Evolutionary conservation across 2,888 invertebrate species (phyloP).

Genomic region (Chloromyia formosa): DNA sequence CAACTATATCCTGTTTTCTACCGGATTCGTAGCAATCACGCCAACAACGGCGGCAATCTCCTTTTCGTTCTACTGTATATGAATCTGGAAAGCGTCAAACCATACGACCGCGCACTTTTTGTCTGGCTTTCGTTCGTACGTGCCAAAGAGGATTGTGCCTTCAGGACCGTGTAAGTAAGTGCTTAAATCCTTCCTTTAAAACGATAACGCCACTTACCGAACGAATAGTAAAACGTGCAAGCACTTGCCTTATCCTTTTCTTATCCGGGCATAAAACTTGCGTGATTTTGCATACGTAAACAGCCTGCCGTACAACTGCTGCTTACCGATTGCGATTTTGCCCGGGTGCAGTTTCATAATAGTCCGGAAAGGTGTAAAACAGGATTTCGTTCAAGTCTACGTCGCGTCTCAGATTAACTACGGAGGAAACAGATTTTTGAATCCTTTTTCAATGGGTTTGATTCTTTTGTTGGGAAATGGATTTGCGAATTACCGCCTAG

Average conservation of each 20-base stretch:
- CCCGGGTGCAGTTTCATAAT: background rate
- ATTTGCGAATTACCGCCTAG: too few species aligned
- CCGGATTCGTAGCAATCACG: background rate
- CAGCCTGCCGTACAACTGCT: background rate
- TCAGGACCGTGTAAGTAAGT: background rate
- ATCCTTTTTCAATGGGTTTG: too few species aligned
- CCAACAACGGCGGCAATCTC: too few species aligned
- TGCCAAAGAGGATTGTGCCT: background rate
- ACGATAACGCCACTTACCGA: background rate
- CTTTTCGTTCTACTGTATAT: too few species aligned
- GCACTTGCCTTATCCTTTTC: conserved; percentile 21
- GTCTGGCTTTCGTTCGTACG: background rate
- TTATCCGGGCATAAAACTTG: conserved; percentile 29
- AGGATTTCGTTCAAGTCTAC: too few species aligned
- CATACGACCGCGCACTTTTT: background rate
- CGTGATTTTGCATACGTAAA: conserved; percentile 37
- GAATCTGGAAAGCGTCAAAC: too few species aligned
- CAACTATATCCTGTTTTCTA: conserved; percentile 16
- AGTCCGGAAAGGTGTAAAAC: background rate
- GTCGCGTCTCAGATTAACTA: too few species aligned
- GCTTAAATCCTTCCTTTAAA: conserved; percentile 3
- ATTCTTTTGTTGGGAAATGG: too few species aligned
- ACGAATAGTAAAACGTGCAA: conserved; percentile 21
- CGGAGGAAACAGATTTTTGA: too few species aligned
- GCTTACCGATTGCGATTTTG: background rate